Evolutionary conservation across 2,797 vertebrate species (phyloP).

Genomic region (Mormyrops boulengeri): DNA sequence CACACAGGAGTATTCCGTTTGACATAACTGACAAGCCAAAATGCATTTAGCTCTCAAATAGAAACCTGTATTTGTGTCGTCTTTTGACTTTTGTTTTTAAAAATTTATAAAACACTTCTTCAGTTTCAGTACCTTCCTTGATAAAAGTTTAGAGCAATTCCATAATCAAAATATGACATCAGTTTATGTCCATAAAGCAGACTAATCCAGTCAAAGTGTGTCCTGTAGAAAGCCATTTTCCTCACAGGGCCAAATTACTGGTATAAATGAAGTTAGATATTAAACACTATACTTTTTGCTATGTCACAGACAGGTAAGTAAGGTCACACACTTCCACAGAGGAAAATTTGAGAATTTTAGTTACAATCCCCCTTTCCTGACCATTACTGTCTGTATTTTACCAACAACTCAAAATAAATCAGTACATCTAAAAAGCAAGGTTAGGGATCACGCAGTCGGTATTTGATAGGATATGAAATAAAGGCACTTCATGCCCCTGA

Average conservation of each 20-base stretch:
- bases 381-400: background rate
- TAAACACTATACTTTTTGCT: background rate
- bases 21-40: background rate
- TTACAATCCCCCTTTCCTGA: background rate
- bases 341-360: no score
- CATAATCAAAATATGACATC: background rate
- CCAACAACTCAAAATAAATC: background rate
- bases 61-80: background rate
- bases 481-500: background rate
- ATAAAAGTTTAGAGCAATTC: background rate
- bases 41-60: background rate
- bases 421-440: background rate
- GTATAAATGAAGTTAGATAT: background rate
- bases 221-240: background rate
- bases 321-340: no score
- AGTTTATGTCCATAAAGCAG: background rate
- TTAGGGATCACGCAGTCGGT: background rate
- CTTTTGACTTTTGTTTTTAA: background rate
- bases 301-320: no score
- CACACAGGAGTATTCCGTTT: background rate
- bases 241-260: background rate
- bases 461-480: background rate
- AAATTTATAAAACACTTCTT: background rate
- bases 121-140: background rate
- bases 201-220: background rate